A percentile compares a stretch with the other conserved stretches of the same genome.
These are phyloP conservation scores for Acanthosepion pharaonis DNA, from an alignment of 2,888 invertebrate species.

Conservation along the genomic window DNA sequence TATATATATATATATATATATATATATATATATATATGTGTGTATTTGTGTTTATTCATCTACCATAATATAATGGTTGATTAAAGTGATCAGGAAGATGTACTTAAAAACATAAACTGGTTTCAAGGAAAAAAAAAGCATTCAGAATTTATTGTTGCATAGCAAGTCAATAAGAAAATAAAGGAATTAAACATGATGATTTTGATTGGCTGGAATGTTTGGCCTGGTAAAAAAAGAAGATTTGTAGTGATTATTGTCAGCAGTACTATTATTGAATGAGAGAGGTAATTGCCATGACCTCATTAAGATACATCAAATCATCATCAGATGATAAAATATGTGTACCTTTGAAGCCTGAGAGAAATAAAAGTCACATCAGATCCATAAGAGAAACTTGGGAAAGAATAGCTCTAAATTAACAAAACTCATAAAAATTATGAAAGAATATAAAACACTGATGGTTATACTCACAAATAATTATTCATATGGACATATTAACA, in stretches of 20 bases:
- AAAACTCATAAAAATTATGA: no score
- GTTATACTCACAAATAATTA: no score
- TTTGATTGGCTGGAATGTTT: background rate
- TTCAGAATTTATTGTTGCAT: background rate
- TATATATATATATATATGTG: no score
- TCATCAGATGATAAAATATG: no score
- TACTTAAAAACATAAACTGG: background rate
- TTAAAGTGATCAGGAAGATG: background rate
- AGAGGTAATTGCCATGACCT: background rate
- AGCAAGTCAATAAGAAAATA: background rate
- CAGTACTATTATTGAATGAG: background rate
- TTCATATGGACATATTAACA: no score
- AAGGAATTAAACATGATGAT: background rate
- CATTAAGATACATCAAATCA: background rate
- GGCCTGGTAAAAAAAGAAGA: background rate
- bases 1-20: no score
- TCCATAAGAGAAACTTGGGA: no score
- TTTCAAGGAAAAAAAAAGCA: background rate
- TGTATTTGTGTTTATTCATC: background rate
- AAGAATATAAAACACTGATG: no score
- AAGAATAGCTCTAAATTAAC: no score
- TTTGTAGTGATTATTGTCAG: background rate
- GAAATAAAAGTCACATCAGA: no score
- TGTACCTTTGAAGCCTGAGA: no score
- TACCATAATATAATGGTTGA: background rate